A percentile compares a stretch with the other conserved stretches of the same genome.
These are phyloP conservation scores for Epistrophe grossulariae DNA, from an alignment of 2,888 invertebrate species.

Conservation along the genomic window DNA sequence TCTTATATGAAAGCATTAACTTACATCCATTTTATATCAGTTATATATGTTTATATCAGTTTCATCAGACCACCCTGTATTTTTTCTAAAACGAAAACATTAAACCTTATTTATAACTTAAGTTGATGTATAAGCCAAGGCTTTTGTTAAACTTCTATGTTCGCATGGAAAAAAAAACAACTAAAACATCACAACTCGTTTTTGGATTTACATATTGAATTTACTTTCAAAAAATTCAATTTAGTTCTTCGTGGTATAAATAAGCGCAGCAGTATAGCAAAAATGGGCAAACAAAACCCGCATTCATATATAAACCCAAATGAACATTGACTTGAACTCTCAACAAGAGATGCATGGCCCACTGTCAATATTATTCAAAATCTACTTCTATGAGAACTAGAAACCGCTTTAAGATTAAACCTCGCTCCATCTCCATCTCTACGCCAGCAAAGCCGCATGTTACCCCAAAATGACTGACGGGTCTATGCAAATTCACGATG, in stretches of 20 bases:
- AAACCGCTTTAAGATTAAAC: slow-evolving; percentile 48
- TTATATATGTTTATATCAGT: not conserved
- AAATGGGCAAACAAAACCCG: slow-evolving; percentile 23
- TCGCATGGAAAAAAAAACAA: not conserved
- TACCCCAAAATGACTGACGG: slow-evolving; percentile 70
- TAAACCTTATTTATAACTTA: not conserved
- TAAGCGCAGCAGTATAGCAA: not conserved
- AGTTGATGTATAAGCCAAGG: not conserved
- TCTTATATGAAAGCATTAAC: too few species aligned
- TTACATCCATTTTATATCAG: too few species aligned
- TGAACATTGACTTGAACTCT: slow-evolving; percentile 38
- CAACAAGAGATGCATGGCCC: slow-evolving; percentile 67
- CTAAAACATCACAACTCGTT: not conserved
- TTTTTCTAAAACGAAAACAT: not conserved
- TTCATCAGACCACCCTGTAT: not conserved
- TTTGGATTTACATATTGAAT: slow-evolving; percentile 24
- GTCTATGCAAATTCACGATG: slow-evolving; percentile 75
- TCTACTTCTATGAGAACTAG: slow-evolving; percentile 71
- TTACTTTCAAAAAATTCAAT: slow-evolving; percentile 36
- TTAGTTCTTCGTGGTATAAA: not conserved
- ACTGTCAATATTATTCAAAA: slow-evolving; percentile 77
- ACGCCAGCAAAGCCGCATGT: slow-evolving; percentile 43
- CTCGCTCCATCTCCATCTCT: slow-evolving; percentile 29
- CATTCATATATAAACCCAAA: slow-evolving; percentile 7
- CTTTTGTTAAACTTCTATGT: slow-evolving; percentile 12